Evolutionary conservation across 2,888 invertebrate species (phyloP).

Genomic region (Sphaerophoria rueppellii): DNA sequence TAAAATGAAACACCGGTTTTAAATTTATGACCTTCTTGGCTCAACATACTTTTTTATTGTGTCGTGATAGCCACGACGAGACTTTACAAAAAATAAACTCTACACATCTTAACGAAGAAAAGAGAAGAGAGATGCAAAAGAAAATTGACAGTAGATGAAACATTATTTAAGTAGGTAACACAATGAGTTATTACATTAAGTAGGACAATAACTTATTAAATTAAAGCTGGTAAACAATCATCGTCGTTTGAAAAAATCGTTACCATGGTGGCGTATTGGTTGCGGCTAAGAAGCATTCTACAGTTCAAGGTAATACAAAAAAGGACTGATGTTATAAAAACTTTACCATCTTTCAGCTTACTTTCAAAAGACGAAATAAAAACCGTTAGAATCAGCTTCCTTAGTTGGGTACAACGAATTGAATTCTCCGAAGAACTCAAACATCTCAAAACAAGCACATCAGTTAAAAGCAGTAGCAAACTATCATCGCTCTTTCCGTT

Average conservation of each 20-base stretch:
- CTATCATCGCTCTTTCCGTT: slow-evolving; percentile 20
- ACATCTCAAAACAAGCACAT: neutral
- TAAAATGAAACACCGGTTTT: too few species aligned
- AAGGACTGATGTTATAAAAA: neutral
- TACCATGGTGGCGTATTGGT: neutral
- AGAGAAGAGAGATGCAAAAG: too few species aligned
- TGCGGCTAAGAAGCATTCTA: slow-evolving; percentile 15
- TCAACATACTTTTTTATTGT: too few species aligned
- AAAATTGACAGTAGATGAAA: too few species aligned
- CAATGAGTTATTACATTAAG: too few species aligned
- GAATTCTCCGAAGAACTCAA: slow-evolving; percentile 4
- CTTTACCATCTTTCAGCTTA: slow-evolving; percentile 5
- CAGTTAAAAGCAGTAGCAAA: slow-evolving; percentile 16
- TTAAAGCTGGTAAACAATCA: too few species aligned
- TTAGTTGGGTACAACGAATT: slow-evolving; percentile 4
- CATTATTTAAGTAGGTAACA: too few species aligned
- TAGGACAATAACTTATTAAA: too few species aligned
- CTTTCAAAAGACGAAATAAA: slow-evolving; percentile 6
- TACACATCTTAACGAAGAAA: too few species aligned
- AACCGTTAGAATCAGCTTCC: neutral
- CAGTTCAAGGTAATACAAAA: slow-evolving; percentile 16
- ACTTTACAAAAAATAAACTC: too few species aligned
- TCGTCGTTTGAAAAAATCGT: neutral
- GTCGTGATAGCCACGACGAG: too few species aligned
- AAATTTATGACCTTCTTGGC: too few species aligned